These are phyloP conservation scores for Hemiprocne comata DNA, from an alignment of 2,113 vertebrate genomes.

Conservation along the genomic window DNA sequence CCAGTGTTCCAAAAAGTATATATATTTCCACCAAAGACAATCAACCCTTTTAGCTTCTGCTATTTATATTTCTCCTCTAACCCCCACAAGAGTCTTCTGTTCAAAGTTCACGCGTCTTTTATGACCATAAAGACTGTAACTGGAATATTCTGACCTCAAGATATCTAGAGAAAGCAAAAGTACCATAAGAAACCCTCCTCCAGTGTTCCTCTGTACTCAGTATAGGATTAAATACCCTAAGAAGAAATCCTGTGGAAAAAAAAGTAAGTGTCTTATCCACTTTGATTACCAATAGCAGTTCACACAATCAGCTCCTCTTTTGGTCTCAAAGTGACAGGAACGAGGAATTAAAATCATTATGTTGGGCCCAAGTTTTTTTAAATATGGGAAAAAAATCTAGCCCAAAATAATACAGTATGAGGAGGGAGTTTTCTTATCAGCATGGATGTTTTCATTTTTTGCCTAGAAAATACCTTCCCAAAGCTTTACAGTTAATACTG, in stretches of 20 bases:
- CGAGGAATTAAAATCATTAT: background rate
- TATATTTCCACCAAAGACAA: slow-evolving; percentile 73
- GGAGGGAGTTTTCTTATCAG: background rate
- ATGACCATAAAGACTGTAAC: slow-evolving; percentile 23
- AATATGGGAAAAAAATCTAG: background rate
- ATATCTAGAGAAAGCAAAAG: background rate
- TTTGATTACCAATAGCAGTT: slow-evolving; percentile 5
- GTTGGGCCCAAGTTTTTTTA: background rate
- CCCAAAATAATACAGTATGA: background rate
- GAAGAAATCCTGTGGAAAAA: background rate
- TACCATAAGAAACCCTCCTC: background rate
- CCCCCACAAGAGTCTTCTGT: slow-evolving; percentile 42
- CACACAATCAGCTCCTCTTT: background rate
- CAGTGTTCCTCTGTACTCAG: background rate
- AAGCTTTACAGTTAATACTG: background rate
- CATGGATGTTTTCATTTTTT: background rate
- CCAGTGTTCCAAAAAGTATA: slow-evolving; percentile 67
- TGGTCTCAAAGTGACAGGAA: background rate
- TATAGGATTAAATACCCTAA: background rate
- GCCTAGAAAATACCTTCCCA: background rate
- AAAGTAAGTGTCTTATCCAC: background rate
- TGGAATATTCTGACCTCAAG: slow-evolving; percentile 20
- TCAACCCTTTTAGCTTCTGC: slow-evolving; percentile 69
- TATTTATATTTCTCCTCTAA: slow-evolving; percentile 62
- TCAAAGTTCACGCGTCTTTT: slow-evolving; percentile 50